Evolutionary conservation across 2,888 invertebrate genomes (phyloP), one percentile per base, ranked within the genome.

Genomic region (Meta bourneti): DNA sequence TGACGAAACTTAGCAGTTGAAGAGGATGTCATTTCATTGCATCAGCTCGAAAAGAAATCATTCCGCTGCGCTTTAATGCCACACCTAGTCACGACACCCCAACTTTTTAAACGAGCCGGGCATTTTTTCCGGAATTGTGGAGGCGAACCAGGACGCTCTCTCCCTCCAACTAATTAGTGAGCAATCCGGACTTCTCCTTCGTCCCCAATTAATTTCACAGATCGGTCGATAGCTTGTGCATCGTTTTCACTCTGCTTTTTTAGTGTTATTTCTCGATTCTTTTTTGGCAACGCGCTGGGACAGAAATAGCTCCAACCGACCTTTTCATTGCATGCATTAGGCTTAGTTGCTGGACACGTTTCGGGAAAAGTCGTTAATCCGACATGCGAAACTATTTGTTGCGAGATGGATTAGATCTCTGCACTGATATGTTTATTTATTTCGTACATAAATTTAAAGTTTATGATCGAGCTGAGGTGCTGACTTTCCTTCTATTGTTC

Each of bases 131-230:
- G 6, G 20, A 61, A 54, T 79, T 9, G 9, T 61, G 16, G 11
- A 19, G 13, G 34, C 61, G 54, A 20, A 74, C n/a, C 72, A 74
- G 83, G 54, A 82, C n/a, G 34, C 19, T 48, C 71, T n/a, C 71
- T 34, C 34, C 34, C 61, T 16, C 34, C 20, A 74, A 72, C 71
- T 84, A 84, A 84, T 84, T 84, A 84, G 83, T 34, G 11, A 84
- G 71, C 74, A 52, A 74, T 52, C 54, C 74, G 51, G 83, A 51
- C 54, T 75, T 72, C 51, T 69, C 16, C 16, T 34, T 34, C 81
- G 13, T 13, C 52, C 54, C 83, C 83, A 84, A 84, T 84, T 84
- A 84, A 84, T 84, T 84, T 74, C 83, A 4, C 54, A 34, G 83
- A 74, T 54, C 54, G 83, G 52, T 84, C 83, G 74, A 84, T 74